phyloP scores from a whole-genome alignment of 2,888 invertebrate genomes.

The Spodoptera picta region DNA sequence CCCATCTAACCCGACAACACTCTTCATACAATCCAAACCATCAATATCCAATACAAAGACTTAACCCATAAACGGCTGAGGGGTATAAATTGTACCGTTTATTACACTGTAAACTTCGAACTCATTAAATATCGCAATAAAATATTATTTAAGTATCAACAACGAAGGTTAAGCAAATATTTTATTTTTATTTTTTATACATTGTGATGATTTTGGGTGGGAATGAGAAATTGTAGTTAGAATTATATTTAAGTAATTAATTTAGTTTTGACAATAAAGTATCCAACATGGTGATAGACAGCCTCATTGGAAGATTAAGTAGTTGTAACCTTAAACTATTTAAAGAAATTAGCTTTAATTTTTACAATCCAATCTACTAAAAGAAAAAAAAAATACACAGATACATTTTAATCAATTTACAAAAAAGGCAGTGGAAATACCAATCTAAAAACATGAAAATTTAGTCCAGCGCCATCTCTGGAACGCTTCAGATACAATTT shows the following conservation, averaged over 20 bases:
- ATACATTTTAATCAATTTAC: too few species aligned
- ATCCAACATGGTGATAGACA: neutral
- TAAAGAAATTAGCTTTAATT: too few species aligned
- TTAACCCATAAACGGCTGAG: slow-evolving; percentile 64
- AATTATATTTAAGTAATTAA: neutral
- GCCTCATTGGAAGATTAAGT: too few species aligned
- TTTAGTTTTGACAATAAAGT: neutral
- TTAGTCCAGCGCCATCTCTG: slow-evolving; percentile 49
- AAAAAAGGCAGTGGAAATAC: neutral
- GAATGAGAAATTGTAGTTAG: neutral
- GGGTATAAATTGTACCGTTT: slow-evolving; percentile 60
- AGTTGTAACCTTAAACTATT: too few species aligned
- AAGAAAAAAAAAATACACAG: too few species aligned
- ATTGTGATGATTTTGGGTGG: slow-evolving; percentile 16
- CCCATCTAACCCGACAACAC: slow-evolving; percentile 44
- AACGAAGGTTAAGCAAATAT: slow-evolving; percentile 59
- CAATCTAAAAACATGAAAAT: neutral
- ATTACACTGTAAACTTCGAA: slow-evolving; percentile 63
- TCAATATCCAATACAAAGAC: slow-evolving; percentile 58
- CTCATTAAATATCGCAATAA: slow-evolving; percentile 80
- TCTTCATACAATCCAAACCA: slow-evolving; percentile 42
- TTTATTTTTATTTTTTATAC: slow-evolving; percentile 9
- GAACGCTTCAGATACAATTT: slow-evolving; percentile 23
- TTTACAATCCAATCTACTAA: neutral
- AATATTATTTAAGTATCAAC: slow-evolving; percentile 65